phyloP scores from a whole-genome alignment of 2,113 vertebrate species.

The Nycticebus coucang region DNA sequence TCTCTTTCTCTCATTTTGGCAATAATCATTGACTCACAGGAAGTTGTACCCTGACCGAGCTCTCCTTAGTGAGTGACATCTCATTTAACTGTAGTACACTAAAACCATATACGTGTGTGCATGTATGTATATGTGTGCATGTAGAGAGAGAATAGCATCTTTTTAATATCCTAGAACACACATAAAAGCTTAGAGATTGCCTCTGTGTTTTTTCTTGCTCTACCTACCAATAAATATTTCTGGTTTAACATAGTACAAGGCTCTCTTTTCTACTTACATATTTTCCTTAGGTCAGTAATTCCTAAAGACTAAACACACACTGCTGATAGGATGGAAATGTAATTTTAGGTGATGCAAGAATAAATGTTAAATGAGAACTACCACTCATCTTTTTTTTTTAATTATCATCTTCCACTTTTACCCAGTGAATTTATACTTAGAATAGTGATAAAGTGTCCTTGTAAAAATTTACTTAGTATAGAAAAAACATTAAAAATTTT shows the following conservation, averaged over 20 bases:
- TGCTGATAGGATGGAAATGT: not conserved
- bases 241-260: not conserved
- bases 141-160: not conserved
- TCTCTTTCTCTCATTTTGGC: not conserved
- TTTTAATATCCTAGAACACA: not conserved
- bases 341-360: not conserved
- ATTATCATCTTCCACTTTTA: not conserved
- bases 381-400: not conserved
- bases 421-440: slow-evolving; percentile 7
- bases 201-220: not conserved
- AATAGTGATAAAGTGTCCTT: not conserved
- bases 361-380: slow-evolving; percentile 7
- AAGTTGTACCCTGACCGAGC: not conserved
- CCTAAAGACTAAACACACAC: not conserved
- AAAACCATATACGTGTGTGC: not conserved
- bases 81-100: not conserved
- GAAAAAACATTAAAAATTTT: not conserved
- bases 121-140: not conserved
- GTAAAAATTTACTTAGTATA: not conserved
- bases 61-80: not conserved
- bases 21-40: not conserved
- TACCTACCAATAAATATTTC: not conserved
- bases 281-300: not conserved
- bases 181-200: not conserved
- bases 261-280: not conserved